phyloP scores from a whole-genome alignment of 2,113 vertebrate species.

The pig (Sus scrofa) region DNA sequence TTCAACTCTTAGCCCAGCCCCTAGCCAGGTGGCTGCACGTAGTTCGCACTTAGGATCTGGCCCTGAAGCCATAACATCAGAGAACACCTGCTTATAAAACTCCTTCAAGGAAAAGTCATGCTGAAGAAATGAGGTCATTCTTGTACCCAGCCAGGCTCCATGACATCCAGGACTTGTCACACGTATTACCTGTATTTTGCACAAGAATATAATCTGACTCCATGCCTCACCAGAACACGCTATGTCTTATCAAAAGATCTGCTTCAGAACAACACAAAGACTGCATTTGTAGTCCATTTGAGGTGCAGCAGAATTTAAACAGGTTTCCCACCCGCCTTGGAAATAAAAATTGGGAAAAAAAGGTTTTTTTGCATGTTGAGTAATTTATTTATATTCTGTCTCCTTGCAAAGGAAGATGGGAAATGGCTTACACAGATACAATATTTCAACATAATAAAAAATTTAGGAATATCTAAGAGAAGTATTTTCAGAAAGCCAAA shows the following conservation, averaged over 20 bases:
- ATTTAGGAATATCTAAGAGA: not conserved
- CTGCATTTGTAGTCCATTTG: not conserved
- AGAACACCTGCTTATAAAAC: not conserved
- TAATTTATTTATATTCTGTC: constrained; percentile 38
- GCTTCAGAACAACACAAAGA: not conserved
- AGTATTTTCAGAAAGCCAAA: not conserved
- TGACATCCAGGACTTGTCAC: not conserved
- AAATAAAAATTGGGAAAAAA: not conserved
- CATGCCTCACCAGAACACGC: not conserved
- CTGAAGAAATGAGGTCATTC: not conserved
- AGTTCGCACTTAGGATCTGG: not conserved
- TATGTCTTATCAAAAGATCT: not conserved
- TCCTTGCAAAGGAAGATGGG: not conserved
- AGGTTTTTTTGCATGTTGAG: not conserved
- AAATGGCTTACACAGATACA: not conserved
- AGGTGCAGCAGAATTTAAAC: not conserved
- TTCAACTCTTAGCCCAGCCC: not conserved
- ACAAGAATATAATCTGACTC: not conserved
- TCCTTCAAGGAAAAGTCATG: not conserved
- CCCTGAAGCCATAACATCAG: not conserved
- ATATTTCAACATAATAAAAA: constrained; percentile 54
- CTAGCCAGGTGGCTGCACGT: rapidly evolving
- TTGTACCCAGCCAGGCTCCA: not conserved
- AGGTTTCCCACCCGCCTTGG: too few species aligned
- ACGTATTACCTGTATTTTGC: not conserved